Evolutionary conservation across 2,888 invertebrate species (phyloP), one percentile per base, ranked within the genome.

Genomic region (Dilophus febrilis): DNA sequence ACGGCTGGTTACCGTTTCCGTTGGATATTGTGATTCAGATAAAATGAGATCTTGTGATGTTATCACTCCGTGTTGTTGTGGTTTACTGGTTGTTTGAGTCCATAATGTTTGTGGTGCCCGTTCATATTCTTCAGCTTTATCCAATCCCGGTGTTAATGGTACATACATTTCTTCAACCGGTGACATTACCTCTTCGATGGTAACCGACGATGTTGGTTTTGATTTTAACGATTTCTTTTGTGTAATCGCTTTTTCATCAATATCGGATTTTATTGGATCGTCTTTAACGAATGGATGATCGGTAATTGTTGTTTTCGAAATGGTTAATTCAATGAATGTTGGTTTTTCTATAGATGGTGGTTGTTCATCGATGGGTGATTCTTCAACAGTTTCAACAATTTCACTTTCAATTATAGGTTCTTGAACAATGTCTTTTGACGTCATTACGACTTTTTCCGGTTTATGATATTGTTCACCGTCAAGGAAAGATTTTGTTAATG

Each of bases 181-280:
- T 1, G 66, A 64, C 35, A 62, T 52, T 0, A 68, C 62, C 51
- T 70, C 68, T 52, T 69, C 69, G 40, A 70, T 69, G 38, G 66
- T 68, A 3, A 68, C 66, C 3, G 66, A 59, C 2, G 65, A 58
- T 1, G 61, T 62, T 29, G 65, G 62, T 47, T 59, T 61, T 13
- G 40, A 28, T 49, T 37, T 38, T 19, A 4, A n/a, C 3, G 29
- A 22, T 35, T 22, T 16, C 26, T 34, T 38, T 30, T 22, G 27
- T 14, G 38, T 32, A 16, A 35, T 30, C 26, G 40, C 36, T 31
- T 40, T 40, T 39, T 41, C 44, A 12, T 45, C 44, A 29, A 32
- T 17, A 18, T 19, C 31, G 14, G n/a, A 11, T 8, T 2, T 32
- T 5, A 11, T 12, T 16, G 3, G 14, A n/a, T 22, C 32, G 31